Evolutionary conservation across 2,888 invertebrate genomes (phyloP), one percentile per base, ranked within the genome.

Genomic region (Adineta ricciae): DNA sequence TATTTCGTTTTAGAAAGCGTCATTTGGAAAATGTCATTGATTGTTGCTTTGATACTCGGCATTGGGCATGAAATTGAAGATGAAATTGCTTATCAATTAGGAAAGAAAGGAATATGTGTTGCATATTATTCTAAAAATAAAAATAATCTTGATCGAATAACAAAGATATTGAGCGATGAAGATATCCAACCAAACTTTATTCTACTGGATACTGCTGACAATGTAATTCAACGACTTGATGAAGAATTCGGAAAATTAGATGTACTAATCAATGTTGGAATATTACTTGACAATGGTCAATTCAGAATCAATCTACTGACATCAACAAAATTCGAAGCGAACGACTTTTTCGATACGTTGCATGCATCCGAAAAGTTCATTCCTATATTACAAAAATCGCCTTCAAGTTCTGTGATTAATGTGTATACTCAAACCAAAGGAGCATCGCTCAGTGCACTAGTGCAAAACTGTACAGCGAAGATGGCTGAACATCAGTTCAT

Each of bases 341-440:
- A 78, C 38, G 78, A 41, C 9, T 78, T 78, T 78, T 78, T 78
- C n/a, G 78, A 78, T 41, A 78, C 78, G 41, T 78, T 78, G 24
- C 11, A 7, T 38, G 0, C 41, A 78, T 41, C 78, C 2, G 14
- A 78, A 41, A 8, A 24, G 11, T 78, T 78, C 24, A 78, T n/a
- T 41, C 78, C 78, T 32, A 41, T 78, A 14, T 41, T 78, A 36
- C 24, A 78, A n/a, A 78, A 78, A 78, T 78, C 78, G 38, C 3
- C 78, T 19, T 78, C 41, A 11, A n/a, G 78, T 41, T 78, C 24
- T n/a, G 9, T 78, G 9, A 24, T 78, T 21, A 78, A 78, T 78
- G 41, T 78, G 1, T 78, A 78, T 78, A 41, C 24, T 78, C 1
- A 78, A 38, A 24, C 78, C 2, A 78, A 14, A 41, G 24, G 19